Conservation (phyloP, 2,888 invertebrate species). For the Choristoneura rosaceana region DNA sequence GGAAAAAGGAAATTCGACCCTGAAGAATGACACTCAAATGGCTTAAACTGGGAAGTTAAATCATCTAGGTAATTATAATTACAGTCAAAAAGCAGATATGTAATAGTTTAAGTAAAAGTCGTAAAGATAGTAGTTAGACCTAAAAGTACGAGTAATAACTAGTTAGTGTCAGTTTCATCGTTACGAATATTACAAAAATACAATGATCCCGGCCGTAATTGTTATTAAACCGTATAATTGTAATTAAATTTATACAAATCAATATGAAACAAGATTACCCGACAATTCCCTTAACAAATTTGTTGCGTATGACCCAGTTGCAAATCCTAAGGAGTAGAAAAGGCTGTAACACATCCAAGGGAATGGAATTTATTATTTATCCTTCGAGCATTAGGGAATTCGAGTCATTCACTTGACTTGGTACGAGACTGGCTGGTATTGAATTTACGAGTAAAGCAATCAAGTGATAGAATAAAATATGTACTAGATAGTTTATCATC, state of each 20-base stretch:
- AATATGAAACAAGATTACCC: not conserved
- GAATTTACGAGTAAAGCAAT: constrained; percentile 18
- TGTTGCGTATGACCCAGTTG: constrained; percentile 29
- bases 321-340: constrained; percentile 11
- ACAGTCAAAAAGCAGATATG: too few species aligned
- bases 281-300: constrained; percentile 33
- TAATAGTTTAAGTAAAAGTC: too few species aligned
- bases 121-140: too few species aligned
- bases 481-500: not conserved
- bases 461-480: not conserved
- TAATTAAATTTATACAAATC: not conserved
- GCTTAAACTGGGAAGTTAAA: too few species aligned
- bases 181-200: not conserved
- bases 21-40: too few species aligned
- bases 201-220: not conserved
- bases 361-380: constrained; percentile 36
- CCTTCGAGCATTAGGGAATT: constrained; percentile 22
- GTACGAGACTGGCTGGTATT: constrained; percentile 10
- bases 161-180: too few species aligned
- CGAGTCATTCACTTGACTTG: constrained; percentile 19
- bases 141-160: too few species aligned
- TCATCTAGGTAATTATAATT: too few species aligned
- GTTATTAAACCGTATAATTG: too few species aligned
- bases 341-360: constrained; percentile 18
- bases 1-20: too few species aligned